Percentiles rank a stretch among this genome's conserved stretches.
These are phyloP conservation scores for Noturus placidus DNA, from an alignment of 2,113 vertebrate genomes.

Conservation along the genomic window DNA sequence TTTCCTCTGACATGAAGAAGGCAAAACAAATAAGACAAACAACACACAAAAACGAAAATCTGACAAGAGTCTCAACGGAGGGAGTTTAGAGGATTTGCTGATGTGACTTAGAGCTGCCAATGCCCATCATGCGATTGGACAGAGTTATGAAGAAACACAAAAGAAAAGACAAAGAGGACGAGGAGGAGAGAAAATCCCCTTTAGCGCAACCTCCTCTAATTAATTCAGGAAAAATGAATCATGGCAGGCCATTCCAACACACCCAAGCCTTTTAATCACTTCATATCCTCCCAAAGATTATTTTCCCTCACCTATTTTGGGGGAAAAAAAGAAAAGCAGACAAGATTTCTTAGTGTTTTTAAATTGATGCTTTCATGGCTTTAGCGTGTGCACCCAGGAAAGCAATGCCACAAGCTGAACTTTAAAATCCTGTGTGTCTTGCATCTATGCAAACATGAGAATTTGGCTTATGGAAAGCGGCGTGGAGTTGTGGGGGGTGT, in stretches of 20 bases:
- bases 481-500: background rate
- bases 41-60: background rate
- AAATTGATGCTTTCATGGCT: background rate
- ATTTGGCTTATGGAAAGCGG: background rate
- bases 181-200: constrained; percentile 49
- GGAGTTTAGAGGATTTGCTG: constrained; percentile 43
- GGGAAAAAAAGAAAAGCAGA: background rate
- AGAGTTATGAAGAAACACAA: constrained; percentile 56
- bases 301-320: background rate
- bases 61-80: constrained; percentile 13
- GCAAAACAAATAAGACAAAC: background rate
- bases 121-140: constrained; percentile 59
- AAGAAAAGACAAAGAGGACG: constrained; percentile 40
- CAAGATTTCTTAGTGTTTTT: background rate
- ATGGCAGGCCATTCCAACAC: constrained; percentile 70
- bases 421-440: background rate
- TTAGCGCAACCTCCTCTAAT: constrained; percentile 72
- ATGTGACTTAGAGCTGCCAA: constrained; percentile 58
- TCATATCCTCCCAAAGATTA: constrained; percentile 26
- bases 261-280: constrained; percentile 44
- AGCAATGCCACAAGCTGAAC: background rate
- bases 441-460: background rate
- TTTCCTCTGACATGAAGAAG: background rate
- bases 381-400: constrained; percentile 9
- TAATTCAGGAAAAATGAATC: constrained; percentile 87